Evolutionary conservation across 2,797 vertebrate species (phyloP).

Genomic region (Rhinella marina): DNA sequence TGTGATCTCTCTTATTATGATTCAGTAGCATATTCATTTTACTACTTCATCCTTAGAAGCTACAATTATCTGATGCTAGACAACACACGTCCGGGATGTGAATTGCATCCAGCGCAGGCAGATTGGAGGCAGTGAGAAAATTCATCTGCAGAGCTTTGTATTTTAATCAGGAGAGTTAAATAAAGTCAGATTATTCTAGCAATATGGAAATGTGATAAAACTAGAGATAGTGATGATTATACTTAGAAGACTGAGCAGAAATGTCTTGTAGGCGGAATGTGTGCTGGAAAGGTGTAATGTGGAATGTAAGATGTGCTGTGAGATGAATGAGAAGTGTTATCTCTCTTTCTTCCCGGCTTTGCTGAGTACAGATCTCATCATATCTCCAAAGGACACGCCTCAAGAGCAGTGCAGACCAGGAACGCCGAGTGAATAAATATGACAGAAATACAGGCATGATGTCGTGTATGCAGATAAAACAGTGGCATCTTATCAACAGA

Average conservation of each 20-base stretch:
- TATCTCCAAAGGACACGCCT: slow-evolving; percentile 45
- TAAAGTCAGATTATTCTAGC: slow-evolving; percentile 34
- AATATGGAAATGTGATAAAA: slow-evolving; percentile 50
- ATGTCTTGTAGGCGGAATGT: slow-evolving; percentile 23
- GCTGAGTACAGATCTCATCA: slow-evolving; percentile 40
- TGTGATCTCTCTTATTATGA: neutral
- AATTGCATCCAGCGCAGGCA: neutral
- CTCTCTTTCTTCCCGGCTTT: slow-evolving; percentile 23
- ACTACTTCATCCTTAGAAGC: slow-evolving; percentile 3
- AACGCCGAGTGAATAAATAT: slow-evolving; percentile 22
- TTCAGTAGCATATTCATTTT: slow-evolving; percentile 28
- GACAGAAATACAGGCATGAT: slow-evolving; percentile 23
- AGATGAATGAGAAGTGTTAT: slow-evolving; percentile 39
- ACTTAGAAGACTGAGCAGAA: slow-evolving; percentile 21
- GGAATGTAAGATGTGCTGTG: slow-evolving; percentile 32
- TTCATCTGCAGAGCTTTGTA: slow-evolving; percentile 47
- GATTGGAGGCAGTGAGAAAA: neutral
- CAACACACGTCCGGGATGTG: neutral
- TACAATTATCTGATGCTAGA: slow-evolving; percentile 28
- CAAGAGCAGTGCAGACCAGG: slow-evolving; percentile 26
- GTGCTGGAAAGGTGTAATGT: slow-evolving; percentile 40
- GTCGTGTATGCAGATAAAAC: neutral
- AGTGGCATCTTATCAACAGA: slow-evolving; percentile 2
- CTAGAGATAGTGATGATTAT: slow-evolving; percentile 30
- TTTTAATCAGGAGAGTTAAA: slow-evolving; percentile 35